A percentile compares a stretch with the other conserved stretches of the same genome.
phyloP scores from a whole-genome alignment of 2,113 vertebrate genomes.

The Amazona vittata region DNA sequence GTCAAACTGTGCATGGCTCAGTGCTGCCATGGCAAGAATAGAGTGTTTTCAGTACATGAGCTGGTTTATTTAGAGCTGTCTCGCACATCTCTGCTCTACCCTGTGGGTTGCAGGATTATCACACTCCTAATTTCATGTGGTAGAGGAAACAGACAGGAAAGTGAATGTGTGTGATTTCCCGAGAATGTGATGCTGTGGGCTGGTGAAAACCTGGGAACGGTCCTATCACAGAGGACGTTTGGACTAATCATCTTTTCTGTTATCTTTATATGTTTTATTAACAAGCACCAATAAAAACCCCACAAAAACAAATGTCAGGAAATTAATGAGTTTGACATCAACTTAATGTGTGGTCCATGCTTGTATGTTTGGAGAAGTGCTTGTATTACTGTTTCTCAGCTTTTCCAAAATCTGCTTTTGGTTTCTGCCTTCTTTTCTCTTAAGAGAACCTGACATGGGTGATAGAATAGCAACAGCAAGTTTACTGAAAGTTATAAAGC shows the following conservation, averaged over 20 bases:
- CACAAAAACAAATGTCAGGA: neutral
- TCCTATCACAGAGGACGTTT: neutral
- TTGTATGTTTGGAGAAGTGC: neutral
- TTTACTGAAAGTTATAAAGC: neutral
- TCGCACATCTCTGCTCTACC: neutral
- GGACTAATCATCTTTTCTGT: neutral
- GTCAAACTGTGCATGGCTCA: neutral
- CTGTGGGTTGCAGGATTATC: neutral
- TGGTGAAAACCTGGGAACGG: neutral
- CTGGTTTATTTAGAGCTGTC: neutral
- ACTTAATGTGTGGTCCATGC: accelerated
- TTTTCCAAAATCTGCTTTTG: neutral
- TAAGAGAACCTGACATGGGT: neutral
- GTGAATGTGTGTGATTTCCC: neutral
- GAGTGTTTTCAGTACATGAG: neutral
- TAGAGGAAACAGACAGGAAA: neutral
- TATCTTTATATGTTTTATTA: neutral
- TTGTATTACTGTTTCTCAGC: neutral
- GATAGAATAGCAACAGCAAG: neutral
- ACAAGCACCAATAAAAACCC: neutral
- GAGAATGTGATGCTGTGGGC: neutral
- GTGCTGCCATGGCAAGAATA: neutral
- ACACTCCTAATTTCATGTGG: accelerated
- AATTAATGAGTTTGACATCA: neutral
- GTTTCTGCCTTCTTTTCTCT: neutral